Conservation (phyloP, 2,113 vertebrate species). For the Danionella cerebrum region DNA sequence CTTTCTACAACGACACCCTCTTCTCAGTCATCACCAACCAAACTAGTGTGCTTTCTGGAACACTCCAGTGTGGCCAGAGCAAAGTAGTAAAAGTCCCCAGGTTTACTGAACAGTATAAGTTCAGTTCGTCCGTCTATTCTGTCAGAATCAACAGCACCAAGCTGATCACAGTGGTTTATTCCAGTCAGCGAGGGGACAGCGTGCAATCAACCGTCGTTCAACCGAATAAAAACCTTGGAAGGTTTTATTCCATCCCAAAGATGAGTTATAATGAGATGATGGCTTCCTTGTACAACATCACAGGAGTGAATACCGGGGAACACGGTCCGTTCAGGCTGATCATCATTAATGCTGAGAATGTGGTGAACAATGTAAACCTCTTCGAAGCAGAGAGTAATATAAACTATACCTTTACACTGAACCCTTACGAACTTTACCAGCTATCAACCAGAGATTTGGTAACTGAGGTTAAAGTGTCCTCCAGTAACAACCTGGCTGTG, state of each 20-base stretch:
- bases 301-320: neutral
- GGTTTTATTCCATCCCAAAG: slow-evolving; percentile 41
- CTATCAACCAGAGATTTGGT: neutral
- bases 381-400: rapidly evolving
- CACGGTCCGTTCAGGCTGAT: slow-evolving; percentile 44
- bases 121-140: rapidly evolving
- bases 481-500: slow-evolving; percentile 9
- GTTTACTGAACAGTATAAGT: neutral
- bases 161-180: slow-evolving; percentile 16
- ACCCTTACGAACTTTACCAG: slow-evolving; percentile 16
- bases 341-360: slow-evolving; percentile 33
- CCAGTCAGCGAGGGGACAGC: slow-evolving; percentile 29
- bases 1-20: rapidly evolving
- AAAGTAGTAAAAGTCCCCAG: neutral
- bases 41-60: rapidly evolving
- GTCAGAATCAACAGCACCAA: slow-evolving; percentile 28
- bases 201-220: slow-evolving; percentile 44
- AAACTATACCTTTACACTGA: rapidly evolving
- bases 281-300: neutral
- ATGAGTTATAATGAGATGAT: neutral
- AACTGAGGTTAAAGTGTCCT: neutral
- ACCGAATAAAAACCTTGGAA: slow-evolving; percentile 32
- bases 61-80: neutral
- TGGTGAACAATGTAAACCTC: neutral
- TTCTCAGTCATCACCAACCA: neutral